Percentiles rank a stretch among this genome's conserved stretches.
phyloP scores from a whole-genome alignment of 2,888 invertebrate genomes.

The Cyrtodaria siliqua region DNA sequence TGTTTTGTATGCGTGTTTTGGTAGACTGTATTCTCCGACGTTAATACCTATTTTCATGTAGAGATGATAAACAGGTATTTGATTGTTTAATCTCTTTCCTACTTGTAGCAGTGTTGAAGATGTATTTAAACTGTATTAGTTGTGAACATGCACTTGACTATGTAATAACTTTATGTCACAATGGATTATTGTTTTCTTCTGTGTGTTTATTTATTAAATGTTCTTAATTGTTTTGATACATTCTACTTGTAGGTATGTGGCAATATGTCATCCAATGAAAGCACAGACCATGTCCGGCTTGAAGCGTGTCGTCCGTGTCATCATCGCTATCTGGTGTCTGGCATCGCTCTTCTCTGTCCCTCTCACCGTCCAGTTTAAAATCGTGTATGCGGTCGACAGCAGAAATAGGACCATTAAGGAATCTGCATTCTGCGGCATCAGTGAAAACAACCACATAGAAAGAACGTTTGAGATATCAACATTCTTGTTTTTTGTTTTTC shows the following conservation, averaged over 20 bases:
- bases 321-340: constrained; percentile 92
- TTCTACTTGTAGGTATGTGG: constrained; percentile 88
- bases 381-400: constrained; percentile 85
- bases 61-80: no score
- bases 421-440: constrained; percentile 88
- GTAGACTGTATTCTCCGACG: no score
- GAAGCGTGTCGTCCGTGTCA: constrained; percentile 92
- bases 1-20: no score
- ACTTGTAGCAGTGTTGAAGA: no score
- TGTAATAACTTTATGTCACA: no score
- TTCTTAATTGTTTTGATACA: neutral
- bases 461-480: constrained; percentile 88
- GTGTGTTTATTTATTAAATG: no score
- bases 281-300: constrained; percentile 93
- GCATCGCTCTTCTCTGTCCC: constrained; percentile 91
- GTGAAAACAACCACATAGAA: constrained; percentile 65
- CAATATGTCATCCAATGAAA: constrained; percentile 94
- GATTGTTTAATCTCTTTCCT: no score
- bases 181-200: no score
- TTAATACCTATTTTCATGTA: no score
- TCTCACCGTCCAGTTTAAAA: constrained; percentile 90
- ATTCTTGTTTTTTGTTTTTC: constrained; percentile 93
- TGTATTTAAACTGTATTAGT: no score
- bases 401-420: constrained; percentile 86
- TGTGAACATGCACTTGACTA: no score